phyloP scores from a whole-genome alignment of 2,888 invertebrate species.

The Drosophila prolongata region DNA sequence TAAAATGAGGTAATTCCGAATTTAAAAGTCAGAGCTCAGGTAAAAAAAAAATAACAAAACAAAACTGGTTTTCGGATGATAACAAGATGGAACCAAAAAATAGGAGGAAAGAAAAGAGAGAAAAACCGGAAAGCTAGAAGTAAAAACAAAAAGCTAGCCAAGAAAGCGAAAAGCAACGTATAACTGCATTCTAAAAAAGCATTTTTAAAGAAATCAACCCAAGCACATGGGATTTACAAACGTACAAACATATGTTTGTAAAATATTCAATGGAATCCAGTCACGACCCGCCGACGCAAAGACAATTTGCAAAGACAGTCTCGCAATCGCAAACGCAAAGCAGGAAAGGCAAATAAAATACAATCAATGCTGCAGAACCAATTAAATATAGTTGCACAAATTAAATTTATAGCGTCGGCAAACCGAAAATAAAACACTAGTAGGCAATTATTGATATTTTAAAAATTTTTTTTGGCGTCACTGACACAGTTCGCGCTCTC shows the following conservation, averaged over 20 bases:
- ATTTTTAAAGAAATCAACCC: conserved; percentile 27
- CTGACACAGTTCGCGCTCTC: conserved; percentile 75
- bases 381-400: conserved; percentile 62
- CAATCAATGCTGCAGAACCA: conserved; percentile 49
- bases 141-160: conserved; percentile 17
- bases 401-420: conserved; percentile 29
- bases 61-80: conserved; percentile 38
- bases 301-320: conserved; percentile 38
- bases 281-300: conserved; percentile 45
- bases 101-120: not conserved
- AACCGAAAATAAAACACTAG: conserved; percentile 15
- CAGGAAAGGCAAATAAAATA: conserved; percentile 18
- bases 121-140: conserved; percentile 45
- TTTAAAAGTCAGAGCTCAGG: conserved; percentile 42
- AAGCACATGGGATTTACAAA: conserved; percentile 39
- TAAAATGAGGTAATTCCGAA: conserved; percentile 74
- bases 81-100: conserved; percentile 27
- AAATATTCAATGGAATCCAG: conserved; percentile 50
- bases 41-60: conserved; percentile 28
- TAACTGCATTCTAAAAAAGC: conserved; percentile 36
- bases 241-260: conserved; percentile 24
- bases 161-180: conserved; percentile 48
- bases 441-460: conserved; percentile 55
- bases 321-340: conserved; percentile 29
- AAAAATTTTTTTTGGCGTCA: conserved; percentile 69